Conservation (phyloP, 2,888 invertebrate species). For the Chalcosyrphus nemorum region DNA sequence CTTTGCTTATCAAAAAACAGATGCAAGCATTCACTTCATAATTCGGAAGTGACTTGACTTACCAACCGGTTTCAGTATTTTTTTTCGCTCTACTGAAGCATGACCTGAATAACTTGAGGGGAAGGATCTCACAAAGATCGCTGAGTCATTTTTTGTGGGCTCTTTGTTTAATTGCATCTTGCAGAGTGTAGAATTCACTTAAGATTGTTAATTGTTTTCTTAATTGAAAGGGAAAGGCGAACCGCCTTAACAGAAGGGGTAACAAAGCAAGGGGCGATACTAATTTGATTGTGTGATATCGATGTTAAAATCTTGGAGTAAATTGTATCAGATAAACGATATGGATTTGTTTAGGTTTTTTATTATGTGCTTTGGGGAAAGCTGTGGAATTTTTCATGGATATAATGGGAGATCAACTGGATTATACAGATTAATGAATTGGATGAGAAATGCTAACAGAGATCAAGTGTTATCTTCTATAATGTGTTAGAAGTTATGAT, state of each 20-base stretch:
- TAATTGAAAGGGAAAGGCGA: background rate
- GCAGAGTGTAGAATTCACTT: background rate
- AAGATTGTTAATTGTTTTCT: background rate
- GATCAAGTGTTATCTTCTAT: too few species aligned
- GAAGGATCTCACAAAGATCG: slow-evolving; percentile 7
- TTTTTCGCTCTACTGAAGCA: background rate
- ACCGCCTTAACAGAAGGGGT: background rate
- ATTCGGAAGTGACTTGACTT: slow-evolving; percentile 29
- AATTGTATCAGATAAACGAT: background rate
- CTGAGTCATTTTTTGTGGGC: slow-evolving; percentile 27
- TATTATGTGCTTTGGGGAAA: too few species aligned
- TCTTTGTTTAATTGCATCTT: slow-evolving; percentile 8
- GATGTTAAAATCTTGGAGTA: background rate
- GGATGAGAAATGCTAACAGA: too few species aligned
- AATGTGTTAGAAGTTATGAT: too few species aligned
- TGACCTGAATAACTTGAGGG: slow-evolving; percentile 40
- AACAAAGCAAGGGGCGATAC: background rate
- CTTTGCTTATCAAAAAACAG: slow-evolving; percentile 54
- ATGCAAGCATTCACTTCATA: slow-evolving; percentile 39
- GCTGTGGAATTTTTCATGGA: background rate
- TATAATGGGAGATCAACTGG: background rate
- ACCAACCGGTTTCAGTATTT: slow-evolving; percentile 45
- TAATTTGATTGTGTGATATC: background rate
- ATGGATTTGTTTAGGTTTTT: too few species aligned
- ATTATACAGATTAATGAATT: too few species aligned